Percentiles rank a stretch among this genome's conserved stretches.
These are phyloP conservation scores for Syngnathus typhle DNA, from an alignment of 2,113 vertebrate genomes.

Conservation along the genomic window DNA sequence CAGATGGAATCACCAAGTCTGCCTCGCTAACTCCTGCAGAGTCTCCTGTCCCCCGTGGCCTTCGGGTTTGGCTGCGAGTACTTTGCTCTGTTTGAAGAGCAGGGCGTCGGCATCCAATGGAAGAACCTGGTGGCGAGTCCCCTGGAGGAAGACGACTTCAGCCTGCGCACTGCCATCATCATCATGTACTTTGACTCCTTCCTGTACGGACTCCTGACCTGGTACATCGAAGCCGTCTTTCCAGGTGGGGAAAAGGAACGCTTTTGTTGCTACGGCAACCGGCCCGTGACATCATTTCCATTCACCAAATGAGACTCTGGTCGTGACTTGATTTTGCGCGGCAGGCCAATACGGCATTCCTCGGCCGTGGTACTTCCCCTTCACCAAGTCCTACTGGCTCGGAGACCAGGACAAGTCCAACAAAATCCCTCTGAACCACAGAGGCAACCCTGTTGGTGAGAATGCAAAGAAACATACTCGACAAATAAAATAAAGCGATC, in stretches of 20 bases:
- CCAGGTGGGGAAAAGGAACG: constrained; percentile 73
- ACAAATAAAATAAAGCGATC: background rate
- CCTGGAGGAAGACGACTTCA: constrained; percentile 83
- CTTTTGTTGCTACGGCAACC: too few species aligned
- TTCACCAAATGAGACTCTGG: background rate
- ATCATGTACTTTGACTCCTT: constrained; percentile 90
- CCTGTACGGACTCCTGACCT: constrained; percentile 90
- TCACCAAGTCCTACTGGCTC: constrained; percentile 91
- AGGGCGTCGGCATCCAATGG: constrained; percentile 94
- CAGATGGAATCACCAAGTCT: background rate
- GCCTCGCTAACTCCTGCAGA: constrained; percentile 64
- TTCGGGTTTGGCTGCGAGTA: constrained; percentile 96
- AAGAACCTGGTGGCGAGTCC: constrained; percentile 86
- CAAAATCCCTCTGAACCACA: constrained; percentile 58
- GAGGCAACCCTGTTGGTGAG: constrained; percentile 75
- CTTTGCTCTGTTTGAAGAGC: constrained; percentile 92
- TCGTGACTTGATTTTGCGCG: background rate
- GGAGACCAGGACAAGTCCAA: constrained; percentile 73
- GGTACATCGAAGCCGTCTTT: constrained; percentile 95
- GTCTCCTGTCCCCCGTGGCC: constrained; percentile 90
- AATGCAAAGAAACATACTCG: background rate
- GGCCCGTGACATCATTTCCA: too few species aligned
- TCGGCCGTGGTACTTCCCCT: constrained; percentile 90
- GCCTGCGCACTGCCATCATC: constrained; percentile 78
- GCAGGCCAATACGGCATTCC: constrained; percentile 95